Percentiles rank a stretch among this genome's conserved stretches.
Conservation (phyloP, 2,888 invertebrate genomes). For the Scaptomyza cyrtandrae region DNA sequence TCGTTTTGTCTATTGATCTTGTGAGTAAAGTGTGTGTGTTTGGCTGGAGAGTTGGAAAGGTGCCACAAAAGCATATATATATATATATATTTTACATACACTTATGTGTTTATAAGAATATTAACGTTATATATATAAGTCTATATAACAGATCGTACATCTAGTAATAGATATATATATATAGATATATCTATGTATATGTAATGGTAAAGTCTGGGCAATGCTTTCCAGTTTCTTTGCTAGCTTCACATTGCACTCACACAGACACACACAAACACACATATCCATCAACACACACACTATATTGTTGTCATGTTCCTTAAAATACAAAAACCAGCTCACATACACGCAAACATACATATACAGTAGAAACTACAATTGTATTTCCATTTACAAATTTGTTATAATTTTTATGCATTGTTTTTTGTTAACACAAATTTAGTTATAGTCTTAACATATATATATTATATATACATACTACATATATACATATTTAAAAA, state of each 20-base stretch:
- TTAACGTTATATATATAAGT: conserved; percentile 22
- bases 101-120: too few relatives aligned
- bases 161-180: conserved; percentile 6
- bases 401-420: conserved; percentile 72
- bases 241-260: conserved; percentile 18
- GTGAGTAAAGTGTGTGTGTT: conserved; percentile 24
- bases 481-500: conserved; percentile 13
- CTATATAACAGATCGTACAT: conserved; percentile 16
- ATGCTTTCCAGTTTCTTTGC: conserved; percentile 13
- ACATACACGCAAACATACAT: conserved; percentile 22
- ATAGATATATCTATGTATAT: conserved; percentile 5
- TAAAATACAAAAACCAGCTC: conserved; percentile 37
- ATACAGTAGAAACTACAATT: conserved; percentile 44
- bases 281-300: conserved; percentile 20
- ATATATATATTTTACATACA: conserved; percentile 12
- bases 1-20: conserved; percentile 82
- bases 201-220: conserved; percentile 15
- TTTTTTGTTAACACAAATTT: conserved; percentile 74
- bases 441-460: conserved; percentile 50
- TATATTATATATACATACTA: conserved; percentile 22
- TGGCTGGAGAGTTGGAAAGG: conserved; percentile 16
- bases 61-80: conserved; percentile 1
- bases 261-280: conserved; percentile 14
- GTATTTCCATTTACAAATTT: conserved; percentile 70
- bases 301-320: conserved; percentile 60